A percentile compares a stretch with the other conserved stretches of the same genome.
phyloP scores from a whole-genome alignment of 2,797 vertebrate species.

The Fringilla coelebs region DNA sequence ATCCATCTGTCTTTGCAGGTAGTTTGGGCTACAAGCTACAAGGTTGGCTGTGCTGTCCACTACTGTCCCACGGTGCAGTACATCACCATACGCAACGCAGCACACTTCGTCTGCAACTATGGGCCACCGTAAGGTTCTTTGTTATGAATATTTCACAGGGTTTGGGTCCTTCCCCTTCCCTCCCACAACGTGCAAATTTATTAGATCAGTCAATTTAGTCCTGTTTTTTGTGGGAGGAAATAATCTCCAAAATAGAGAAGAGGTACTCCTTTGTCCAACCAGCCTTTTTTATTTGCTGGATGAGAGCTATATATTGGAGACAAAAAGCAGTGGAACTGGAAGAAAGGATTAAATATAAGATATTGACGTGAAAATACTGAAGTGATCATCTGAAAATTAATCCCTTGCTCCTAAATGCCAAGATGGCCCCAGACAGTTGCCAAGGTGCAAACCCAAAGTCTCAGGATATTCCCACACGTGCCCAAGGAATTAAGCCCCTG shows the following conservation, averaged over 20 bases:
- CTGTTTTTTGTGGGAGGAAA: not conserved
- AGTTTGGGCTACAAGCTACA: slow-evolving; percentile 84
- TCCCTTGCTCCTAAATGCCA: not conserved
- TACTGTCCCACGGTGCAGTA: slow-evolving; percentile 57
- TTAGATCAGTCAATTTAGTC: not conserved
- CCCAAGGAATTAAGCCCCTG: not conserved
- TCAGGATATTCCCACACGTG: not conserved
- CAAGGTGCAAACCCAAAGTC: not conserved
- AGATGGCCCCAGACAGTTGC: not conserved
- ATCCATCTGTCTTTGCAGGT: slow-evolving; percentile 71
- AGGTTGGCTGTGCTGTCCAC: slow-evolving; percentile 85
- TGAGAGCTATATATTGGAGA: not conserved
- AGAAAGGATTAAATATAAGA: not conserved
- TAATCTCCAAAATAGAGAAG: not conserved
- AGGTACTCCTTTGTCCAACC: not conserved
- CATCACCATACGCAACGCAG: not conserved
- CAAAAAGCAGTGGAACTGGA: not conserved
- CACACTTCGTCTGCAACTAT: slow-evolving; percentile 85
- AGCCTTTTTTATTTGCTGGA: not conserved
- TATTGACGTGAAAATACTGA: not conserved
- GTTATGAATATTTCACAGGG: not conserved
- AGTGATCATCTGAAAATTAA: not conserved
- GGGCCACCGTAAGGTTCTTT: slow-evolving; percentile 76
- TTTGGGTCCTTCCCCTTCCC: not conserved
- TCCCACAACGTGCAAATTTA: not conserved